A percentile compares a stretch with the other conserved stretches of the same genome.
These are phyloP conservation scores for Irena cyanogastra DNA, from an alignment of 2,113 vertebrate genomes.

Conservation along the genomic window DNA sequence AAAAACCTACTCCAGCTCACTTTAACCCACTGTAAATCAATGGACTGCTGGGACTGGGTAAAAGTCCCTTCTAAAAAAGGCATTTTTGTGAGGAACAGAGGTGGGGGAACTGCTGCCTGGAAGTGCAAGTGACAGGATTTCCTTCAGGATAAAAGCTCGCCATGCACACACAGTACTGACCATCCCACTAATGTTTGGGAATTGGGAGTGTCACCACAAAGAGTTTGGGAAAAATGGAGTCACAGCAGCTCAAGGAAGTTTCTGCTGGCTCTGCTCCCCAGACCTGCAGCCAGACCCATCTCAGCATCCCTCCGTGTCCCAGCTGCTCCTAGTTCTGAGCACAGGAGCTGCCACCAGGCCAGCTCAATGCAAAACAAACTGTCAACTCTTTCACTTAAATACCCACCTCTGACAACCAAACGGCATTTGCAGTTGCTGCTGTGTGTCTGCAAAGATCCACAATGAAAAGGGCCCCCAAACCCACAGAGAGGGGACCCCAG, in stretches of 20 bases:
- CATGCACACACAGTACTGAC: not conserved
- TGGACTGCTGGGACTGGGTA: fast-evolving
- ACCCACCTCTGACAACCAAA: not conserved
- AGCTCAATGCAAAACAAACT: not conserved
- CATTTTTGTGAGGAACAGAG: not conserved
- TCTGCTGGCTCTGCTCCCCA: not conserved
- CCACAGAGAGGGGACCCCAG: not conserved
- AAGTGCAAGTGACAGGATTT: not conserved
- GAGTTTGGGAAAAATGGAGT: not conserved
- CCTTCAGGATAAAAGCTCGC: not conserved
- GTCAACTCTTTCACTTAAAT: not conserved
- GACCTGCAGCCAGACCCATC: not conserved
- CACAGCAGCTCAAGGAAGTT: not conserved
- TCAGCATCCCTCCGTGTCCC: not conserved
- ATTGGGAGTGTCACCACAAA: not conserved
- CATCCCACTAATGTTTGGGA: not conserved
- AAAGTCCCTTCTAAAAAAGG: not conserved
- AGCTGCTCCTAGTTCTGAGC: not conserved
- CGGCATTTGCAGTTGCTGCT: not conserved
- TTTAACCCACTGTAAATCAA: not conserved
- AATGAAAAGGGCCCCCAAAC: not conserved
- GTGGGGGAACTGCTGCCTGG: not conserved
- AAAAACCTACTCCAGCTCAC: not conserved
- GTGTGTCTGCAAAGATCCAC: not conserved
- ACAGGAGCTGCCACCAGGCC: not conserved